Base-by-base conservation (phyloP, 2,888 invertebrate species). In the Parapristionchus giblindavisi region DNA sequence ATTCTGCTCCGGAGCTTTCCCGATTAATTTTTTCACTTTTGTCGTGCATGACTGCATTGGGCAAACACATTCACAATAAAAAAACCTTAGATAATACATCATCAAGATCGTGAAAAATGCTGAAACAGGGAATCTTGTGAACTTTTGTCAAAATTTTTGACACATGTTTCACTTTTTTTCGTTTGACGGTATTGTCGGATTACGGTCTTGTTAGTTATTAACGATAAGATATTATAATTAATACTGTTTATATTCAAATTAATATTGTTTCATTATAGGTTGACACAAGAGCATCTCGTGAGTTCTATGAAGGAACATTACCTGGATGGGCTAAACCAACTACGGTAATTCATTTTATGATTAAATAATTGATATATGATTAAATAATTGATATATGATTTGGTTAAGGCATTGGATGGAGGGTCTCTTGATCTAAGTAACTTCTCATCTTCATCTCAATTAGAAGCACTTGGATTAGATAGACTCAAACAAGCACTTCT, bases 351-450 rank as follows among this genome's bases (percentile, higher is more conserved):
- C n/a, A 14, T 38, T 61, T 38, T n/a, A 38, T n/a, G 6, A 11
- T n/a, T 61, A 4, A 11, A 24, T 21, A 21, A 63, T 63, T 40
- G 40, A 63, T 27, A 3, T 24, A 6, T n/a, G 6, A 11, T n/a
- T 61, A 4, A 11, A 24, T 21, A 21, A 63, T 63, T 40, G 40
- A 63, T 27, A 3, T 24, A 6, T n/a, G n/a, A n/a, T n/a, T n/a
- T n/a, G n/a, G n/a, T n/a, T 43, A 1, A 65, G 63, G 29, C 63
- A 6, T 36, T 40, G 14, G 90, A 32, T 94, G 97, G 97, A 29
- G 98, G 98, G 3, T 96, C 96, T 90, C 91, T 99, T 80, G 99
- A 99, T 89, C 90, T 99, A n/a, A 96, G 96, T 0, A 96, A 96
- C 0, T 99, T 98, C 89, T 95, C 95, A 0, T 96, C 96, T 29